These are phyloP conservation scores for Belgica antarctica DNA, from an alignment of 2,888 invertebrate species.

Conservation along the genomic window DNA sequence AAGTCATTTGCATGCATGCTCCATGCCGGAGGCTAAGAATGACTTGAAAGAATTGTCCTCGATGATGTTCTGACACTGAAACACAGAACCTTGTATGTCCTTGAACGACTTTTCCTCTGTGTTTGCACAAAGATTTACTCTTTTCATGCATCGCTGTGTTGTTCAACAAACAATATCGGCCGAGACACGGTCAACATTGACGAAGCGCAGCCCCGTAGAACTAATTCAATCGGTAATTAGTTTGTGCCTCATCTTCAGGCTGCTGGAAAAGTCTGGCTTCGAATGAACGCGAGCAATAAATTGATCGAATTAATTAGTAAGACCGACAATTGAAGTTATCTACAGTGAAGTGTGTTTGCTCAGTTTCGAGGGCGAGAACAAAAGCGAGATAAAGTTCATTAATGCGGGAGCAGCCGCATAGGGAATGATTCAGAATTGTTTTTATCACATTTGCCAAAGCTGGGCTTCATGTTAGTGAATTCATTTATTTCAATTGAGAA, in stretches of 20 bases:
- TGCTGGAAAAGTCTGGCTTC: too few relatives aligned
- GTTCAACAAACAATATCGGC: neutral
- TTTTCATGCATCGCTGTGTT: constrained; percentile 6
- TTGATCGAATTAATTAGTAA: constrained; percentile 9
- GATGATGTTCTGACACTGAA: neutral
- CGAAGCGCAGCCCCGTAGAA: too few relatives aligned
- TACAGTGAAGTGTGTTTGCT: neutral
- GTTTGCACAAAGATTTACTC: neutral
- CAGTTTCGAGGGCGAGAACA: constrained; percentile 8
- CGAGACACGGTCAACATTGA: neutral
- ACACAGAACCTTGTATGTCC: neutral
- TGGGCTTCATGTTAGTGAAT: neutral
- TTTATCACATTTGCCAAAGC: constrained; percentile 5
- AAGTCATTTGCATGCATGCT: too few relatives aligned
- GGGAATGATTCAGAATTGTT: neutral
- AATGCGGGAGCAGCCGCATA: constrained; percentile 4
- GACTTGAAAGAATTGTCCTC: too few relatives aligned
- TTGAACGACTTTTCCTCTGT: constrained; percentile 4
- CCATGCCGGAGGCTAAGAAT: too few relatives aligned
- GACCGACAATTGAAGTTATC: neutral
- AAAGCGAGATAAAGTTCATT: constrained; percentile 10
- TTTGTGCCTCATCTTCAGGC: too few relatives aligned
- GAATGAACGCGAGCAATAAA: neutral
- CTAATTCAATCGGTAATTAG: too few relatives aligned
- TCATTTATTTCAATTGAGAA: neutral